A percentile compares a stretch with the other conserved stretches of the same genome.
These are phyloP conservation scores for Autographa pulchrina DNA, from an alignment of 2,888 invertebrate genomes.

Conservation along the genomic window DNA sequence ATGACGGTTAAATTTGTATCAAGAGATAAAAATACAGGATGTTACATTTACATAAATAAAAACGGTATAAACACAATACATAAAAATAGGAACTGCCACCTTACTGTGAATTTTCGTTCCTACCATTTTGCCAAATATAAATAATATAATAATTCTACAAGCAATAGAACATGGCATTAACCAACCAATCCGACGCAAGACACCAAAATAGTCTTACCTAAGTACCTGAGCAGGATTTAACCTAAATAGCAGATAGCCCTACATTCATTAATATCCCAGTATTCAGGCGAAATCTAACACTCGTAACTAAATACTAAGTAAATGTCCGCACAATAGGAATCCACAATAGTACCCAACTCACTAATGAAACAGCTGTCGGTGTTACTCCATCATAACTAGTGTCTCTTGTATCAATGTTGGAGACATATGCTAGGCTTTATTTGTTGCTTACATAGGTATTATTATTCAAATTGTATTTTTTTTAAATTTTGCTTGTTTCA, in stretches of 20 bases:
- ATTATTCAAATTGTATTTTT: not conserved
- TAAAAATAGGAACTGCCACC: not conserved
- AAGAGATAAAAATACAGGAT: not conserved
- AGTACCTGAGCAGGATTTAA: not conserved
- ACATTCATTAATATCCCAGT: not conserved
- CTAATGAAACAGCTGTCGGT: slow-evolving; percentile 32
- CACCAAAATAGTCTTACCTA: not conserved
- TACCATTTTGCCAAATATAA: not conserved
- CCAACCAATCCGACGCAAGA: not conserved
- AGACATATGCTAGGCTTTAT: slow-evolving; percentile 1
- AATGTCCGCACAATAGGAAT: slow-evolving; percentile 15
- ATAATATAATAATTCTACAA: not conserved
- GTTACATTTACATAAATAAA: not conserved
- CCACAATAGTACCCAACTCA: slow-evolving; percentile 18
- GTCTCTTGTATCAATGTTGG: slow-evolving; percentile 8
- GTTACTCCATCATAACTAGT: slow-evolving; percentile 20
- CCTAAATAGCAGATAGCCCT: not conserved
- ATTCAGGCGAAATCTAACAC: not conserved
- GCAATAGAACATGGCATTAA: not conserved
- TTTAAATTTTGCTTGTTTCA: not conserved
- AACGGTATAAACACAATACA: no score
- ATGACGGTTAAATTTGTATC: not conserved
- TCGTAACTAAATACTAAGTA: not conserved
- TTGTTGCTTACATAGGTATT: not conserved
- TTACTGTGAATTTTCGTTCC: not conserved